Base-by-base conservation (phyloP, 2,797 vertebrate species). In the Enteromius treurensis region DNA sequence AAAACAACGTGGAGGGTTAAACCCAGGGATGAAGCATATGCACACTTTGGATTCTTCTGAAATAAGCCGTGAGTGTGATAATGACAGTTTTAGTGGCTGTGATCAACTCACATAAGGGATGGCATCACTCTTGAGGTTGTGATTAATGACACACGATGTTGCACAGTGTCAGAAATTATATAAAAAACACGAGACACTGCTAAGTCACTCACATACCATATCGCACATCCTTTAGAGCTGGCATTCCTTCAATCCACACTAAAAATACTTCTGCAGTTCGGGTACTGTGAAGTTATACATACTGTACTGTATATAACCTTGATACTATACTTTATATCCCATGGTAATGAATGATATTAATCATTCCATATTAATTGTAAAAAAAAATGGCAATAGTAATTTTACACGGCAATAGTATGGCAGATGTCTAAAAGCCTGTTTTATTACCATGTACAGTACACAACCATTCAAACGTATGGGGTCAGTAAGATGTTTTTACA, bases 1-100 rank as follows among this genome's bases (percentile, higher is more conserved):
- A 42, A 42, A 42, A 42, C 40, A 42, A 3, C 73, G 82, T 88
- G 88, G 86, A 87, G 90, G 82, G 37, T 49, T 88, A 86, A 83
- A 79, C 45, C 37, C 32, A 53, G 40, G 42, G 67, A 49, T 13
- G 47, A 19, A 82, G 47, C 87, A 84, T 81, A 82, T 82, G 80
- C 15, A 45, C 58, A 69, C 65, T 60, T 85, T 82, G 62, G 34
- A 73, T 37, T 76, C 74, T 81, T 84, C 21, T 77, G 64, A 67
- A 79, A 77, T 79, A 67, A 88, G 73, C 82, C 68, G 26, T 21
- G 21, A 68, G 70, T 81, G 67, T 74, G 51, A 82, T 80, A 83
- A 58, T 81, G 74, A 81, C 60, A 45, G 29, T 53, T 82, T 58
- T 53, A 45, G 21, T 58, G 29, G 47, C 42, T 67, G 34, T 53